Conservation (phyloP, 2,113 vertebrate species). For the Trematocara unimaculatum region DNA sequence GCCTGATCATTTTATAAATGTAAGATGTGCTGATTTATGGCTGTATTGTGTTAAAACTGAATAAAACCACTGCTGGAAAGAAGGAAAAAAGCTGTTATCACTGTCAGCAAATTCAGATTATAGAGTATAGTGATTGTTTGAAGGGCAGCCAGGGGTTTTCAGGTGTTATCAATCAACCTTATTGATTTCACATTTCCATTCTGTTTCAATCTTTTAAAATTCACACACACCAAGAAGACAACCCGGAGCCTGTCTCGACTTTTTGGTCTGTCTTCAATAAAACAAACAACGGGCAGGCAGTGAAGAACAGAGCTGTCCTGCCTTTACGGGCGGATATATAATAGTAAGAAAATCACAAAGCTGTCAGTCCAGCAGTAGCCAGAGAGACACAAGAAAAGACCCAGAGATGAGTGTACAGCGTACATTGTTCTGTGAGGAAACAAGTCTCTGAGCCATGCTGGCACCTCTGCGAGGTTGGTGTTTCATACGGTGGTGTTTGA, state of each 20-base stretch:
- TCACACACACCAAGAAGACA: background rate
- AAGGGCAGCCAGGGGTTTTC: background rate
- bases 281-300: background rate
- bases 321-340: background rate
- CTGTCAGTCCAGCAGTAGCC: conserved; percentile 3
- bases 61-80: background rate
- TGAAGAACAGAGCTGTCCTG: background rate
- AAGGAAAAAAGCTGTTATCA: background rate
- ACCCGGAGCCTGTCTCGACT: background rate
- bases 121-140: background rate
- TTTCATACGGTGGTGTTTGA: background rate
- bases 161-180: background rate
- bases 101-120: background rate
- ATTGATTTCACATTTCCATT: background rate
- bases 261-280: background rate
- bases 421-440: background rate
- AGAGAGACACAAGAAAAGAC: background rate
- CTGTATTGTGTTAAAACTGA: background rate
- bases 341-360: background rate
- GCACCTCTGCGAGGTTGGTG: background rate
- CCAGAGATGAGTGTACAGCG: background rate
- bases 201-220: background rate
- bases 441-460: background rate
- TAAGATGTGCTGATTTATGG: background rate
- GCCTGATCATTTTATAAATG: background rate